Conservation (phyloP, 2,888 invertebrate species). For the Chirona hameri region DNA sequence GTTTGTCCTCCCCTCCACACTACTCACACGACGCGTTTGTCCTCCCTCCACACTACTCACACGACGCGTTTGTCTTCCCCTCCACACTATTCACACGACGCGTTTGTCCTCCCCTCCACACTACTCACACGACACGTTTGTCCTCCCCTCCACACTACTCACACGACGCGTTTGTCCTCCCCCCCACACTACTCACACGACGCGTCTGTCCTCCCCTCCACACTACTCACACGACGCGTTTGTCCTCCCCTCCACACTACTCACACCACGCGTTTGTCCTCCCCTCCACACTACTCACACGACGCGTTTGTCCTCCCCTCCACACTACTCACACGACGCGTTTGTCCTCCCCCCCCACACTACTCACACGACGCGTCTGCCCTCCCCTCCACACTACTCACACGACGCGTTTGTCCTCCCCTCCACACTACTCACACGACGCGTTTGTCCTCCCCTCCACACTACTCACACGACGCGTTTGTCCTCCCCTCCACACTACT, state of each 20-base stretch:
- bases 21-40: constrained; percentile 81
- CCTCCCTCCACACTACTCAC: constrained; percentile 59
- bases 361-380: constrained; percentile 81
- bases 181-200: constrained; percentile 59
- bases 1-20: background rate
- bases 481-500: constrained; percentile 44
- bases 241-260: no score
- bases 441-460: no score
- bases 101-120: no score
- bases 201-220: constrained; percentile 94
- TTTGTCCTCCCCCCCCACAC: background rate
- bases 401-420: no score
- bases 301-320: no score
- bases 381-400: constrained; percentile 60
- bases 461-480: background rate
- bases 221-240: no score
- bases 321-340: constrained; percentile 63
- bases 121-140: background rate
- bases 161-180: constrained; percentile 58
- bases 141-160: constrained; percentile 44
- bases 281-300: background rate
- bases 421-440: no score
- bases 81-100: no score
- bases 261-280: no score
- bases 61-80: no score